A percentile compares a stretch with the other conserved stretches of the same genome.
These are phyloP conservation scores for Lophius americanus DNA, from an alignment of 2,797 vertebrate genomes.

Conservation along the genomic window DNA sequence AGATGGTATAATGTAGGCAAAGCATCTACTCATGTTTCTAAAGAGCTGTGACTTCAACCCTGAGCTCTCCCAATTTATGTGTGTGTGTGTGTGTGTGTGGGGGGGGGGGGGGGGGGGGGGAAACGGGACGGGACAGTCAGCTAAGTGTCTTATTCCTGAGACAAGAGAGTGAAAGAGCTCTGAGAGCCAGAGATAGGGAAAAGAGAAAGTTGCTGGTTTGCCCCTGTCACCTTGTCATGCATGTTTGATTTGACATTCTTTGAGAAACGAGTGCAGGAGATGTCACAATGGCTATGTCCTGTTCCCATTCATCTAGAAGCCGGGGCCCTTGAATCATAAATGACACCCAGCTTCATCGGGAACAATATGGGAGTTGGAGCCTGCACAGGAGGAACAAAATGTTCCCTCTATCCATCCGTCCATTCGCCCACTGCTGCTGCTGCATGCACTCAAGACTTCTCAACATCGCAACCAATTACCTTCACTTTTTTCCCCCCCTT, in stretches of 20 bases:
- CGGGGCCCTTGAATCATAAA: constrained; percentile 80
- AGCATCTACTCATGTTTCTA: constrained; percentile 40
- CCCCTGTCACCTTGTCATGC: constrained; percentile 75
- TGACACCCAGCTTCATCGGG: constrained; percentile 73
- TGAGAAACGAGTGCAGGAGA: constrained; percentile 76
- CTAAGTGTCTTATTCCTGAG: constrained; percentile 3
- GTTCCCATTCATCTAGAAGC: constrained; percentile 64
- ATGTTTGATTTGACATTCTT: constrained; percentile 83
- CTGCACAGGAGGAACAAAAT: constrained; percentile 79
- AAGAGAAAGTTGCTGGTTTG: constrained; percentile 65
- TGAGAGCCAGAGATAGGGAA: constrained; percentile 20
- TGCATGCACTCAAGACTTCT: constrained; percentile 75
- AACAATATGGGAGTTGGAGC: constrained; percentile 74
- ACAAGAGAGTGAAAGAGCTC: constrained; percentile 28
- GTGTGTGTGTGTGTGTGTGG: too few relatives aligned
- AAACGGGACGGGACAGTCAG: too few relatives aligned
- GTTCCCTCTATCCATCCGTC: constrained; percentile 73
- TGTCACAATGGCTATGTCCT: constrained; percentile 78
- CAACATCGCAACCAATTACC: constrained; percentile 80
- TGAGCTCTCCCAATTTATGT: constrained; percentile 34
- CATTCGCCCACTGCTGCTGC: constrained; percentile 53
- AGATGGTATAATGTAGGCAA: constrained; percentile 24
- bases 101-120: too few relatives aligned
- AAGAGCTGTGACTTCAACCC: constrained; percentile 44
- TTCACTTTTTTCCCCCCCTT: constrained; percentile 52